Evolutionary conservation across 1,140 invertebrate species (phyloP).

Genomic region (Drosophila persimilis): DNA sequence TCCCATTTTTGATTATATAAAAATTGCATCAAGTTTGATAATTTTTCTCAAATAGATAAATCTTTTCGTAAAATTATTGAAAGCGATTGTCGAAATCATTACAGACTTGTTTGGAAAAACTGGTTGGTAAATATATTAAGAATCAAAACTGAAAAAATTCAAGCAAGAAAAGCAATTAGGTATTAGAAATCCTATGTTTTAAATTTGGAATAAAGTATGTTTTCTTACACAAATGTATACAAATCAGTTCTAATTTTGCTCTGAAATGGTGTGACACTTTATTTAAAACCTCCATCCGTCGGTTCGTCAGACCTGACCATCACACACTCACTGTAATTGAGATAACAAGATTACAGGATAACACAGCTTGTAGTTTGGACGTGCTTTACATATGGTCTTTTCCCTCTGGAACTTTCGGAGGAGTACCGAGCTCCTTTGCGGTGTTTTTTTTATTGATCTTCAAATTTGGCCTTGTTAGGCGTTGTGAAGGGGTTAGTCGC

Average conservation of each 20-base stretch:
- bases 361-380: no score
- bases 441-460: no score
- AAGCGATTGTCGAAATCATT: conserved; percentile 18
- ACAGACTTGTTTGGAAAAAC: conserved; percentile 7
- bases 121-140: conserved; percentile 33
- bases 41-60: conserved; percentile 5
- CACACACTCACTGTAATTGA: no score
- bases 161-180: conserved; percentile 50
- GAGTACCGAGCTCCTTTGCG: no score
- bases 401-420: no score
- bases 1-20: conserved; percentile 29
- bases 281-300: no score
- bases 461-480: no score
- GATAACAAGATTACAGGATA: no score
- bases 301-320: no score
- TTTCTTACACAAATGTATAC: conserved; percentile 59
- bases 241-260: conserved; percentile 19
- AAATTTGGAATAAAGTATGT: conserved; percentile 47
- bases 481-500: no score
- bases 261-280: no score
- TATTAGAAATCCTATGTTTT: conserved; percentile 49
- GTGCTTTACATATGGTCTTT: no score
- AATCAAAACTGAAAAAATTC: conserved; percentile 21
- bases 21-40: conserved; percentile 17
- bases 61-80: conserved; percentile 13